A percentile compares a stretch with the other conserved stretches of the same genome.
Conservation (phyloP, 2,888 invertebrate species). For the Calephelis perditalis region DNA sequence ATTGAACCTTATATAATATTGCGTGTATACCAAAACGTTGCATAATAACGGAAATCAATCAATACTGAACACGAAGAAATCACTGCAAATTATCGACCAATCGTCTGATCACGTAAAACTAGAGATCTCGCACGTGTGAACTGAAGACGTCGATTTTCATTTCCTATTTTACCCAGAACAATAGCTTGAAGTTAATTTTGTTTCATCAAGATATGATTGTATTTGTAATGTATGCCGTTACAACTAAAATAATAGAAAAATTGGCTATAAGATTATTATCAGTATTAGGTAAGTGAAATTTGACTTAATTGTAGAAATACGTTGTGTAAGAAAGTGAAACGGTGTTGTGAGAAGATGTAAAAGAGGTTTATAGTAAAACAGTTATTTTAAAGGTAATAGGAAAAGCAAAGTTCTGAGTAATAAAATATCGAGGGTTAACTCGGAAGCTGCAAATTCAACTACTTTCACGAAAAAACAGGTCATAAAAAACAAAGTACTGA, state of each 20-base stretch:
- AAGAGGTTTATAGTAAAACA: not conserved
- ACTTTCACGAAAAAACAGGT: too few species aligned
- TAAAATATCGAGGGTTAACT: too few species aligned
- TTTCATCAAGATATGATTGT: slow-evolving; percentile 12
- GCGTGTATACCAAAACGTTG: not conserved
- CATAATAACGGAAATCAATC: slow-evolving; percentile 9
- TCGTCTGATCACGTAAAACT: slow-evolving; percentile 9
- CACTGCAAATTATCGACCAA: slow-evolving; percentile 9
- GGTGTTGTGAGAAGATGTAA: slow-evolving; percentile 1
- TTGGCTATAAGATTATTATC: slow-evolving; percentile 10
- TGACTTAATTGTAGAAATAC: slow-evolving; percentile 3
- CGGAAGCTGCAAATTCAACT: too few species aligned
- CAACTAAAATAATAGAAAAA: slow-evolving; percentile 8
- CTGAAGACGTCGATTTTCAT: slow-evolving; percentile 5
- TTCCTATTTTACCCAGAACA: slow-evolving; percentile 3
- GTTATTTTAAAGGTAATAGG: not conserved
- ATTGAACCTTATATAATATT: not conserved
- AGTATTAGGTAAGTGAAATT: slow-evolving; percentile 5
- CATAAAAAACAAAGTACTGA: too few species aligned
- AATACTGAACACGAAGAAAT: slow-evolving; percentile 10
- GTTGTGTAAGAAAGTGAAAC: slow-evolving; percentile 12
- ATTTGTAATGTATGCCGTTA: slow-evolving; percentile 6
- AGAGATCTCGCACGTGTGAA: slow-evolving; percentile 12
- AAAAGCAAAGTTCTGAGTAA: too few species aligned
- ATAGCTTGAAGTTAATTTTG: slow-evolving; percentile 5